Percentiles rank a stretch among this genome's conserved stretches.
Conservation (phyloP, 2,113 vertebrate species). For the Coturnix japonica region DNA sequence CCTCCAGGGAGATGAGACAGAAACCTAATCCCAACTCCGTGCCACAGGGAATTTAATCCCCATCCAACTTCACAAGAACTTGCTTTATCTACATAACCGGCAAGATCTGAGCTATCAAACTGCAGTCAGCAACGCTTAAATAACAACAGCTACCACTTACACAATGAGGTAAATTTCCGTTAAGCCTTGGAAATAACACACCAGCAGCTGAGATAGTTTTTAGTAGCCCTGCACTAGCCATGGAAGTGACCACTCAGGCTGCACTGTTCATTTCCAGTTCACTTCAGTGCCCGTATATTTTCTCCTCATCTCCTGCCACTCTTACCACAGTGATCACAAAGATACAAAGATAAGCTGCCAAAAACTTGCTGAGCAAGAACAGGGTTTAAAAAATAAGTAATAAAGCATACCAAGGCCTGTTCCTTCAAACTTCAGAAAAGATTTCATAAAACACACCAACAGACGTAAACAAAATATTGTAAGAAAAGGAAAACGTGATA, state of each 20-base stretch:
- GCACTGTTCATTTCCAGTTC: not conserved
- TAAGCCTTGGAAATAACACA: not conserved
- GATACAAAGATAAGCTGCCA: not conserved
- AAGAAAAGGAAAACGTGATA: not conserved
- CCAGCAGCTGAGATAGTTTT: fast-evolving
- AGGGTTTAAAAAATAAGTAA: not conserved
- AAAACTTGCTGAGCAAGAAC: slow-evolving; percentile 13
- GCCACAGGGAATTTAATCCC: not conserved
- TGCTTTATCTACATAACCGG: not conserved
- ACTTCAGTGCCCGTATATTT: not conserved
- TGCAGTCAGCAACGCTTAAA: not conserved
- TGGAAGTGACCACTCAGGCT: not conserved
- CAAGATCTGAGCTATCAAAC: not conserved
- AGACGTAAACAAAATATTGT: not conserved
- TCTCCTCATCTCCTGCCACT: not conserved
- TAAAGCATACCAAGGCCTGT: not conserved
- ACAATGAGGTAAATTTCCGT: not conserved
- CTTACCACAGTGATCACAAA: not conserved
- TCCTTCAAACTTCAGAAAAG: not conserved
- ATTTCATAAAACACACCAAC: not conserved
- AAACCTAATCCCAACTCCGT: not conserved
- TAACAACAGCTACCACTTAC: not conserved
- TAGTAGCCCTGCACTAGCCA: too few relatives aligned
- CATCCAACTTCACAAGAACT: not conserved
- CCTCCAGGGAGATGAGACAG: not conserved